phyloP scores from a whole-genome alignment of 2,113 vertebrate species.

The Edolisoma coerulescens region DNA sequence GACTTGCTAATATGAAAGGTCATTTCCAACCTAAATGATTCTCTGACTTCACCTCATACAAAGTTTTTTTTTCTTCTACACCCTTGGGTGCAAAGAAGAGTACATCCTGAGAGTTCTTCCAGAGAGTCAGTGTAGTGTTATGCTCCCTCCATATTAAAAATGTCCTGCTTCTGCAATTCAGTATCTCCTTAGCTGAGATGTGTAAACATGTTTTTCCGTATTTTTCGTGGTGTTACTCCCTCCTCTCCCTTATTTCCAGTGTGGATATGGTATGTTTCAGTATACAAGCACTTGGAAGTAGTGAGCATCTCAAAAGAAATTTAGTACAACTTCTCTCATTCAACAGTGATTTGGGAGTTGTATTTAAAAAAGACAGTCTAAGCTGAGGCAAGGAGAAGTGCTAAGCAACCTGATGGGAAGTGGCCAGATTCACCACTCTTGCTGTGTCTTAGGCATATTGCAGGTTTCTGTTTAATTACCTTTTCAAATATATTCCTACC shows the following conservation, averaged over 20 bases:
- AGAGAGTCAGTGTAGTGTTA: neutral
- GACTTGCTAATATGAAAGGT: neutral
- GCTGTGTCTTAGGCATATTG: neutral
- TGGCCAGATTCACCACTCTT: neutral
- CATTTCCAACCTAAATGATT: neutral
- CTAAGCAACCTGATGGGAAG: neutral
- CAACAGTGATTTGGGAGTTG: neutral
- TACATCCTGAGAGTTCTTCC: neutral
- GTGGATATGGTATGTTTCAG: neutral
- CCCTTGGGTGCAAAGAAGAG: neutral
- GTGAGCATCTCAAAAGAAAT: neutral
- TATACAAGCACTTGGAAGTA: neutral
- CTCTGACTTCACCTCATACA: neutral
- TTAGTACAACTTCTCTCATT: neutral
- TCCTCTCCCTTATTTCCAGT: neutral
- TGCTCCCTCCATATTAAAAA: neutral
- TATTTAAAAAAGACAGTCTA: neutral
- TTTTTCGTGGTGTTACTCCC: neutral
- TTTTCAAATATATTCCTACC: slow-evolving; percentile 1
- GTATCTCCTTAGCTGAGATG: neutral
- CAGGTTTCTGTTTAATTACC: neutral
- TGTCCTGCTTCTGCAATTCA: neutral
- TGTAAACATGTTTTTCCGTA: neutral
- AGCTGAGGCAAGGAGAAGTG: neutral
- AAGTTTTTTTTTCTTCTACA: neutral